Evolutionary conservation across 2,888 invertebrate genomes (phyloP).

Genomic region (Bombylius discolor): DNA sequence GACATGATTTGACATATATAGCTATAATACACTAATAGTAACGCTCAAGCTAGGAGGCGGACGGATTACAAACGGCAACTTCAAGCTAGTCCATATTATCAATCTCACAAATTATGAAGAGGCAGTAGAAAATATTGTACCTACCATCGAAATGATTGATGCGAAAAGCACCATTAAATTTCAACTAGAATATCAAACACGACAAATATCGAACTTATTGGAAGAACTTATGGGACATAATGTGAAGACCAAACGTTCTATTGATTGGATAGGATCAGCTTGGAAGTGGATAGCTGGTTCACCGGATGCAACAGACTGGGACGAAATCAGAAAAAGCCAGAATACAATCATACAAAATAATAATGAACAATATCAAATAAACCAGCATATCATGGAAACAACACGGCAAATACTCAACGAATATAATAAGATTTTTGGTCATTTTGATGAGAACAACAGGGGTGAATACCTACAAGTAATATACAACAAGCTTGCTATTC

Average conservation of each 20-base stretch:
- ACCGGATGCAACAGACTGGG: constrained; percentile 5
- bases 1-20: background rate
- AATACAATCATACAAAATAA: constrained; percentile 1
- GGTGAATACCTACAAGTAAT: no score
- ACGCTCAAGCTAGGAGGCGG: constrained; percentile 4
- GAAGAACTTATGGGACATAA: background rate
- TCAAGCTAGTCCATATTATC: constrained; percentile 2
- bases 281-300: constrained; percentile 6
- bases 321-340: background rate
- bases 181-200: constrained; percentile 2
- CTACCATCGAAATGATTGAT: background rate
- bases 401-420: no score
- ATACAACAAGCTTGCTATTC: no score
- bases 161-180: background rate
- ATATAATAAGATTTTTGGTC: no score
- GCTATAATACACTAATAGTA: background rate
- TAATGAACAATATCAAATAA: constrained; percentile 5
- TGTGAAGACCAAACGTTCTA: background rate
- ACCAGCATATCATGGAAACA: background rate
- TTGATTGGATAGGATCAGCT: constrained; percentile 7
- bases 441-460: no score
- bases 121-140: background rate
- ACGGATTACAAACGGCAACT: constrained; percentile 1
- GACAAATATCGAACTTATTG: constrained; percentile 1
- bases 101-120: constrained; percentile 3